Conservation (phyloP, 1,140 invertebrate species). For the Fopius arisanus region DNA sequence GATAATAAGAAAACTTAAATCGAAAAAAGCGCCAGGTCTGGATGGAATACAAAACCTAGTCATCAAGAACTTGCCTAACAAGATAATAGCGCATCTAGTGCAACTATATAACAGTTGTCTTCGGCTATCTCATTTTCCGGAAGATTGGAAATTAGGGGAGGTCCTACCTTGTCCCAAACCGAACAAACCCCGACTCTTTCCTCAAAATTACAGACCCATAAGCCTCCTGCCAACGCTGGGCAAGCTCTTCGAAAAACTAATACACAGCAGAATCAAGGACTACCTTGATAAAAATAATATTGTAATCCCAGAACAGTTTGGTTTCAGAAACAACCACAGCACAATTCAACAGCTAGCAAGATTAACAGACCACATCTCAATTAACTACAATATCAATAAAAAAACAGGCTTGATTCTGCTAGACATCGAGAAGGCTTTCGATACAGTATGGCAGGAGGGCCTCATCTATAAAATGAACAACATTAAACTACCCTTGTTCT, state of each 20-base stretch:
- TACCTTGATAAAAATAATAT: not conserved
- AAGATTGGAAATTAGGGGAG: not conserved
- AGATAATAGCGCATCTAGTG: not conserved
- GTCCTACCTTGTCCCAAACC: not conserved
- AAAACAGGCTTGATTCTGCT: too few relatives aligned
- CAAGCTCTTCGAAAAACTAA: not conserved
- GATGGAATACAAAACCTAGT: not conserved
- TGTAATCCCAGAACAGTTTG: not conserved
- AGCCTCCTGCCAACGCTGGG: not conserved
- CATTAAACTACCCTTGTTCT: too few relatives aligned
- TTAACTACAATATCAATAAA: slow-evolving; percentile 28
- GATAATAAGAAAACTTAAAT: not conserved
- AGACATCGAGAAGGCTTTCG: too few relatives aligned
- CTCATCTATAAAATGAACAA: too few relatives aligned
- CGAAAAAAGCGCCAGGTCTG: not conserved
- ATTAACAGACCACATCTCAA: slow-evolving; percentile 42
- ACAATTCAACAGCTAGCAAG: slow-evolving; percentile 37
- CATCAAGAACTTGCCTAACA: not conserved
- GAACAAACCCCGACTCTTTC: not conserved
- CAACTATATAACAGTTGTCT: not conserved
- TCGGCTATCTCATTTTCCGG: not conserved
- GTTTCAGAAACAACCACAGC: too few relatives aligned
- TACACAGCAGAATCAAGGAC: not conserved
- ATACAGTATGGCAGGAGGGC: too few relatives aligned
- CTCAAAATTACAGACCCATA: not conserved